Base-by-base conservation (phyloP, 2,888 invertebrate genomes). In the Hydroisotoma schaefferi region DNA sequence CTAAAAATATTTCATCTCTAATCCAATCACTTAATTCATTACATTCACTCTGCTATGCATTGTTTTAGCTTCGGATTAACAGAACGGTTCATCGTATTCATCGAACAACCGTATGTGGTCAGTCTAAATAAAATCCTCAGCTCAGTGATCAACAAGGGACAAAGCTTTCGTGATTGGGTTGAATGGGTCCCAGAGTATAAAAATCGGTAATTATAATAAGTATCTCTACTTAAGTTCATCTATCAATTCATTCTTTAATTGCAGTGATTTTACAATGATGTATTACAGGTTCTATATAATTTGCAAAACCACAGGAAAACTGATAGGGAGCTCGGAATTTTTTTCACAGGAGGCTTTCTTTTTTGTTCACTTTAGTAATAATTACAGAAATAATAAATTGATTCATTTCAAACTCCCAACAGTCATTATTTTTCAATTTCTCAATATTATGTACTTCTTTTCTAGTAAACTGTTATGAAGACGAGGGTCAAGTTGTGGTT, bases 11-110 rank as follows among this genome's bases (percentile, higher is more conserved):
- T 33, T 15, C 33, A 10, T 10, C 8, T 15, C 8, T 10, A 33
- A 33, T 33, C 33, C 15, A 33, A 10, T 15, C 33, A 33, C 33
- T 33, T 15, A 33, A 33, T 15, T 10, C 33, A 33, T 33, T 33
- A 10, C 33, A 33, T 10, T 33, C 8, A 33, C 15, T 33, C 8
- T 33, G 15, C 33, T 33, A 8, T 33, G 33, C 15, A 80, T 73
- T 76, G 76, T 66, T 81, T 81, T 73, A 81, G 81, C 65, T 81
- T 82, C 69, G 80, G 77, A 20, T 76, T 82, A 73, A 78, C 80
- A 0, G 78, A 81, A 59, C 78, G 81, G 65, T 81, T 79, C 73
- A 74, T 80, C 26, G 74, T 82, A 6, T 76, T 81, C 59, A 74
- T 81, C 37, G 82, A 82, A 69, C 80, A 79, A n/a, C 49, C 49